A percentile compares a stretch with the other conserved stretches of the same genome.
phyloP scores from a whole-genome alignment of 2,113 vertebrate genomes.

The Sterrhoptilus dennistouni region DNA sequence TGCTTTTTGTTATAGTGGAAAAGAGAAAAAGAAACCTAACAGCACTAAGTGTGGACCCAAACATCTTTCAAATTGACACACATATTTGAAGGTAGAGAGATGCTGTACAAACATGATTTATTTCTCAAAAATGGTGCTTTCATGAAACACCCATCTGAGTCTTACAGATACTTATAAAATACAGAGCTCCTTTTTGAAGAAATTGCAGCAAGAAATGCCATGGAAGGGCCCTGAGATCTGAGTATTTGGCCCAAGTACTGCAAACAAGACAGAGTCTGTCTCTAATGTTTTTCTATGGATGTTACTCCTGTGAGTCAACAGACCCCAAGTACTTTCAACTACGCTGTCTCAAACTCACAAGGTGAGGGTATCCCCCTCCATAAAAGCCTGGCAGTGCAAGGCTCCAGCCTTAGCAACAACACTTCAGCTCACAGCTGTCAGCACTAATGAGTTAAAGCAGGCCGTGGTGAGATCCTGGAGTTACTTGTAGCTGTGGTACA shows the following conservation, averaged over 20 bases:
- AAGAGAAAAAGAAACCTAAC: not conserved
- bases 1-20: not conserved
- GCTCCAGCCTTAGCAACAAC: not conserved
- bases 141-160: not conserved
- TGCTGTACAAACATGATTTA: not conserved
- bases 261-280: not conserved
- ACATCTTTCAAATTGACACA: not conserved
- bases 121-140: not conserved
- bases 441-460: not conserved
- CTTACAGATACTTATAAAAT: not conserved
- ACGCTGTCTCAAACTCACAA: not conserved
- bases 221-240: not conserved
- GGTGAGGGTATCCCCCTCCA: not conserved
- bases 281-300: accelerated
- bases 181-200: not conserved
- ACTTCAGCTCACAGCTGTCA: not conserved
- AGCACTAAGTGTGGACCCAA: not conserved
- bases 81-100: not conserved
- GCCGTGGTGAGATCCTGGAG: not conserved
- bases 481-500: not conserved
- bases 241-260: not conserved
- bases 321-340: not conserved
- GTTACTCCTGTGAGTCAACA: not conserved
- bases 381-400: not conserved
- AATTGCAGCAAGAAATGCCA: not conserved